Percentiles rank a stretch among this genome's conserved stretches.
phyloP scores from a whole-genome alignment of 2,797 vertebrate species.

The Yasuhikotakia modesta region DNA sequence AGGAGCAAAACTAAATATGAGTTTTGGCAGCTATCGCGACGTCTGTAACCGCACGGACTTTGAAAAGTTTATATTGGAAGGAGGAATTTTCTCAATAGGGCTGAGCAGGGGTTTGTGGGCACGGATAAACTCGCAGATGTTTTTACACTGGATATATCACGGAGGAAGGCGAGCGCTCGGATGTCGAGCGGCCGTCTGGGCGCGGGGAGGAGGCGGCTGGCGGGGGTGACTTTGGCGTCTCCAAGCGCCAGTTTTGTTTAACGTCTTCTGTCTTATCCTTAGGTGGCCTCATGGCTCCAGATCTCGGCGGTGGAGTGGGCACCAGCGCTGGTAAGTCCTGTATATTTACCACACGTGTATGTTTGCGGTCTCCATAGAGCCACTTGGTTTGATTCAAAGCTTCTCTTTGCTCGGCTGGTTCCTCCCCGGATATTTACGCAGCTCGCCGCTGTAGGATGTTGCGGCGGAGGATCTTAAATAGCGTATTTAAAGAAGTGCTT shows the following conservation, averaged over 20 bases:
- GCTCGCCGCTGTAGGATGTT: constrained; percentile 28
- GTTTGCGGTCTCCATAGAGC: constrained; percentile 35
- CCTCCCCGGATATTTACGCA: constrained; percentile 49
- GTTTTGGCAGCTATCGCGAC: constrained; percentile 50
- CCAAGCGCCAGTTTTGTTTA: constrained; percentile 40
- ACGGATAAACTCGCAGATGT: constrained; percentile 17
- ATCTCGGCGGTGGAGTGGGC: constrained; percentile 86
- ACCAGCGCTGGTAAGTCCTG: constrained; percentile 85
- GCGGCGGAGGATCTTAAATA: constrained; percentile 32
- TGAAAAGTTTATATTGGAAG: constrained; percentile 61
- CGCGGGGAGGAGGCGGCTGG: constrained; percentile 24
- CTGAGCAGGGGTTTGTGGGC: constrained; percentile 28
- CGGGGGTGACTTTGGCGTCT: constrained; percentile 29
- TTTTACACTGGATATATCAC: not conserved
- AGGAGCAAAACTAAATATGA: constrained; percentile 61
- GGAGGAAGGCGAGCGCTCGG: not conserved
- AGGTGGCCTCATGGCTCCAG: constrained; percentile 91
- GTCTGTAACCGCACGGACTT: constrained; percentile 47
- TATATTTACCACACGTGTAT: constrained; percentile 38
- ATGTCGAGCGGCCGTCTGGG: not conserved
- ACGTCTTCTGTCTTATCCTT: constrained; percentile 56
- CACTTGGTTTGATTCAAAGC: constrained; percentile 44
- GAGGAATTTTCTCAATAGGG: constrained; percentile 31
- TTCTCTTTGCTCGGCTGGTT: constrained; percentile 22
- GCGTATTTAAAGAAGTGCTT: constrained; percentile 41